These are phyloP conservation scores for Clunio marinus DNA, from an alignment of 2,888 invertebrate genomes.

Conservation along the genomic window DNA sequence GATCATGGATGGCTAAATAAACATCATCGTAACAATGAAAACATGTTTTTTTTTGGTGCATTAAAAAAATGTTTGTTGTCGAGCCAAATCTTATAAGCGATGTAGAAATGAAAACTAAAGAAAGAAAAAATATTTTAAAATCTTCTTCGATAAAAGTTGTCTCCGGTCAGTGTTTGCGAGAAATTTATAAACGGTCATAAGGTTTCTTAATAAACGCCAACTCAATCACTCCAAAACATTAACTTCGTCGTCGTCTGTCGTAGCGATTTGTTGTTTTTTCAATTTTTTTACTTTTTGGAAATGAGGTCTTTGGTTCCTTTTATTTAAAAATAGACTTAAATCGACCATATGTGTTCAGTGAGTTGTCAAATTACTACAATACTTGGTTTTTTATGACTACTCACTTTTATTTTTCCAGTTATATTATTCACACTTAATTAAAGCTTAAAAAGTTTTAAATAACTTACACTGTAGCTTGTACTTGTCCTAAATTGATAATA, in stretches of 20 bases:
- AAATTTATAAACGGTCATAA: too few relatives aligned
- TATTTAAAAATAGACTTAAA: neutral
- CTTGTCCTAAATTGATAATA: conserved; percentile 34
- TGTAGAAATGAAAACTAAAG: too few relatives aligned
- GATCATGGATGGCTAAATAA: neutral
- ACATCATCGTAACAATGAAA: conserved; percentile 1
- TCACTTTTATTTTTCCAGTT: neutral
- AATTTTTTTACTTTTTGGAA: neutral
- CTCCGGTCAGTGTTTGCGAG: too few relatives aligned
- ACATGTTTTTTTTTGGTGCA: conserved; percentile 9
- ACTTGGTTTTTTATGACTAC: neutral
- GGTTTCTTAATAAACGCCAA: conserved; percentile 3
- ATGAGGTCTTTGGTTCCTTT: conserved; percentile 1
- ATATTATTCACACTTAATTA: conserved; percentile 11
- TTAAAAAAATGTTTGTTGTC: too few relatives aligned
- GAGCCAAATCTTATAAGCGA: too few relatives aligned
- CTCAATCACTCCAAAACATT: neutral
- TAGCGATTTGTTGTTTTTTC: too few relatives aligned
- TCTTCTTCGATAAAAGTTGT: too few relatives aligned
- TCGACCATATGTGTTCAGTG: neutral
- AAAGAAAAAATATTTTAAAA: too few relatives aligned
- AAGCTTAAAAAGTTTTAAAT: too few relatives aligned
- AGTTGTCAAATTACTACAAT: neutral
- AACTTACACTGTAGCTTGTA: neutral
- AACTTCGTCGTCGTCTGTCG: conserved; percentile 4